Percentiles rank a stretch among this genome's conserved stretches.
Conservation (phyloP, 1,140 invertebrate species). For the Drosophila orena region DNA sequence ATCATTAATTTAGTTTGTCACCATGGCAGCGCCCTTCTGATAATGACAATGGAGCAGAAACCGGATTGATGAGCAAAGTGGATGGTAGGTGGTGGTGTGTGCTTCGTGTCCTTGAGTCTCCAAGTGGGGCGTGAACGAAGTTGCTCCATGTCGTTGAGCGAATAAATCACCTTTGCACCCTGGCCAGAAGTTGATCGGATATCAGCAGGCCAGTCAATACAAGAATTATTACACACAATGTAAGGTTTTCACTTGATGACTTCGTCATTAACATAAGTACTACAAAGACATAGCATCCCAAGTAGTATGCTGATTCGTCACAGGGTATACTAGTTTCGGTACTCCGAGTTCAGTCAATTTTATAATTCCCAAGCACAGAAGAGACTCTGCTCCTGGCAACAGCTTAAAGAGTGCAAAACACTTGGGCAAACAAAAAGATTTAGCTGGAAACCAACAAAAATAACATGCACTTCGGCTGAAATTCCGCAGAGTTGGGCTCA, state of each 20-base stretch:
- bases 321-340: constrained; percentile 17
- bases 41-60: constrained; percentile 55
- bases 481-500: constrained; percentile 26
- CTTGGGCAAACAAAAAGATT: constrained; percentile 26
- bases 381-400: constrained; percentile 23
- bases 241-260: too few species aligned
- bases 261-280: too few species aligned
- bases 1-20: constrained; percentile 79
- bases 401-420: constrained; percentile 40
- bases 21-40: constrained; percentile 57
- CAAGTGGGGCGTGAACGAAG: constrained; percentile 62
- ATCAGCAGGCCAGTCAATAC: too few species aligned
- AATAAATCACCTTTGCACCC: constrained; percentile 59
- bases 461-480: constrained; percentile 53
- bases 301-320: too few species aligned
- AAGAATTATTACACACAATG: too few species aligned
- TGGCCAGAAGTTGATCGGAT: background rate
- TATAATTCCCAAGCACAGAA: too few species aligned
- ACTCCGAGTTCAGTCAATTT: background rate
- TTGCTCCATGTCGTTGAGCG: constrained; percentile 28
- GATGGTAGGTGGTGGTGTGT: background rate
- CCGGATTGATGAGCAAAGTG: constrained; percentile 29
- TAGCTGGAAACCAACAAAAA: constrained; percentile 19
- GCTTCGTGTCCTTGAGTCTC: background rate
- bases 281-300: too few species aligned